Base-by-base conservation (phyloP, 2,888 invertebrate species). In the Sisyra terminalis region DNA sequence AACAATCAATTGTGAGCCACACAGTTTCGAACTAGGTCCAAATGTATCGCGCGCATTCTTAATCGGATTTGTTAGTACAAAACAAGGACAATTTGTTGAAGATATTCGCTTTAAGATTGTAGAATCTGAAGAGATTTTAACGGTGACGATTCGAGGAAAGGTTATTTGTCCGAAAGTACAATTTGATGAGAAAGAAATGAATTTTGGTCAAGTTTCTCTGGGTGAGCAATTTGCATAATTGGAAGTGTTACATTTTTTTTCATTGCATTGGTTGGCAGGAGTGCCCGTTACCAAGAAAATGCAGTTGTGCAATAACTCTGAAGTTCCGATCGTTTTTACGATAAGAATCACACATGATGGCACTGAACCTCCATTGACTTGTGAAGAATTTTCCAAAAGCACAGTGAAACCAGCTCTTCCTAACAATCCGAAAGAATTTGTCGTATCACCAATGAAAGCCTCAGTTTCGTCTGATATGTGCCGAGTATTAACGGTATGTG, bases 41-140 rank as follows among this genome's bases (percentile, higher is more conserved):
- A 67, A 66, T 3, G 63, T 69, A 30, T 63, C 64, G 46, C 63
- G 67, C 32, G 61, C 65, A 7, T 71, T 77, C 51, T 59, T 66
- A 9, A 55, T 78, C 5, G 62, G 67, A 1, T 77, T 75, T 53
- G 61, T 60, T 16, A 73, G 75, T 41, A 65, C 66, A 7, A 66
- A 67, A 17, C 70, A 70, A 50, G 78, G 78, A 34, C 65, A 69
- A 8, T 78, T 73, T 52, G 63, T 74, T 40, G 78, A 78, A 58
- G 70, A 69, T 55, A 55, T 77, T 2, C 62, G 69, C 46, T 77
- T 77, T 53, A 44, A 53, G 2, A 66, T 78, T 44, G 63, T 66
- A n/a, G 74, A 75, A 50, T 73, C 76, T 1, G 55, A 59, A 42
- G 70, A 76, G 44, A 53, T 66, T 4, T 51, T 75, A 34, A 67